Conservation (phyloP, 2,888 invertebrate genomes). For the Tyria jacobaeae region DNA sequence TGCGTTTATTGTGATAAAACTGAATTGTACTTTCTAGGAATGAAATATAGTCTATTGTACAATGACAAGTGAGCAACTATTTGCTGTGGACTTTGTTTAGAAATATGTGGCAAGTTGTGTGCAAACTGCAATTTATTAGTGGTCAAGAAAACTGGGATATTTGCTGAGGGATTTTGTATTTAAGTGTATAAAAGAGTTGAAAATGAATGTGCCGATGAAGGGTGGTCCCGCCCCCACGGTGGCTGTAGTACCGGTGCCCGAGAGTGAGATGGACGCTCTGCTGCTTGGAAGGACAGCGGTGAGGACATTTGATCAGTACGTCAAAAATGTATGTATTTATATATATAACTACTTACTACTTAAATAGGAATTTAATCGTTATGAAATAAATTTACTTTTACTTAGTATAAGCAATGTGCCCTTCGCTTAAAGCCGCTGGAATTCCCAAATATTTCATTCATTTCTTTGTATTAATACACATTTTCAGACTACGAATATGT, state of each 20-base stretch:
- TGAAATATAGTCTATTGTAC: constrained; percentile 19
- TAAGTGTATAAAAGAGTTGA: constrained; percentile 18
- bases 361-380: constrained; percentile 19
- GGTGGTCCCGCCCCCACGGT: constrained; percentile 85
- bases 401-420: too few species aligned
- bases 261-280: constrained; percentile 93
- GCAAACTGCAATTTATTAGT: not conserved
- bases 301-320: constrained; percentile 88
- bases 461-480: too few species aligned
- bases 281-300: constrained; percentile 92
- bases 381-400: too few species aligned
- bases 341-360: constrained; percentile 51
- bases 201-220: constrained; percentile 75
- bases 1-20: constrained; percentile 50
- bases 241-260: constrained; percentile 88
- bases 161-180: constrained; percentile 25
- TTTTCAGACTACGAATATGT: too few species aligned
- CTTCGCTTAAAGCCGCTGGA: not conserved
- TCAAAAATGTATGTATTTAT: constrained; percentile 83
- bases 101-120: constrained; percentile 14
- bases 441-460: too few species aligned
- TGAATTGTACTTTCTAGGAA: constrained; percentile 29
- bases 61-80: constrained; percentile 7
- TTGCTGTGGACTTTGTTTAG: constrained; percentile 16
- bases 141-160: not conserved